Evolutionary conservation across 2,113 vertebrate genomes (phyloP).

Genomic region (Daphoenositta chrysoptera): DNA sequence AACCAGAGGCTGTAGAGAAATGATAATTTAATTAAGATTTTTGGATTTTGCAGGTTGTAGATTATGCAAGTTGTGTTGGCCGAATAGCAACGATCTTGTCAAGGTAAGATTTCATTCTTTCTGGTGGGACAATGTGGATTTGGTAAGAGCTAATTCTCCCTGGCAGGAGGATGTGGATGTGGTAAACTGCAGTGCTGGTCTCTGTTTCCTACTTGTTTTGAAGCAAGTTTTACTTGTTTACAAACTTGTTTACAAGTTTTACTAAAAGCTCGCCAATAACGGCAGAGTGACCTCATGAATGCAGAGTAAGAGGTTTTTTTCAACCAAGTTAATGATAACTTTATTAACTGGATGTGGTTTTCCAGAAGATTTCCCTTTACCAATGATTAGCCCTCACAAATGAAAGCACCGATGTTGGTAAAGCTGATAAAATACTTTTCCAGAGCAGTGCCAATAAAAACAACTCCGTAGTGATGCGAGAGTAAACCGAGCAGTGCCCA

Average conservation of each 20-base stretch:
- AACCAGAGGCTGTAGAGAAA: not conserved
- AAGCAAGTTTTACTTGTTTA: not conserved
- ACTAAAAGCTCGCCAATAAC: not conserved
- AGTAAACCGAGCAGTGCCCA: not conserved
- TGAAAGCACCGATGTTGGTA: not conserved
- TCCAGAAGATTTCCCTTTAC: not conserved
- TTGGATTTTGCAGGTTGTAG: constrained; percentile 68
- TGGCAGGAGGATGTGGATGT: not conserved
- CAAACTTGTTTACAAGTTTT: not conserved
- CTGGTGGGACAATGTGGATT: not conserved
- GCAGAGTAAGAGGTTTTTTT: not conserved
- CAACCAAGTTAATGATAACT: not conserved
- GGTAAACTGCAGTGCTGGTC: not conserved
- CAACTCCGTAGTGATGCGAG: not conserved
- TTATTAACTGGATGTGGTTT: not conserved
- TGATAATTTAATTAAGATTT: not conserved
- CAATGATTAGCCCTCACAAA: not conserved
- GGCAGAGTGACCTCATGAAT: not conserved
- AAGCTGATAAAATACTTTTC: not conserved
- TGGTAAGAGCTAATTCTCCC: not conserved
- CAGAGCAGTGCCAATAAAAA: not conserved
- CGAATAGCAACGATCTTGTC: constrained; percentile 63
- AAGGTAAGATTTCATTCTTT: constrained; percentile 63
- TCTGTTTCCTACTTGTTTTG: not conserved
- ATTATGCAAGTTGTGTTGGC: constrained; percentile 47